A percentile compares a stretch with the other conserved stretches of the same genome.
Conservation (phyloP, 2,113 vertebrate species). For the Forbesichthys papilliferus region DNA sequence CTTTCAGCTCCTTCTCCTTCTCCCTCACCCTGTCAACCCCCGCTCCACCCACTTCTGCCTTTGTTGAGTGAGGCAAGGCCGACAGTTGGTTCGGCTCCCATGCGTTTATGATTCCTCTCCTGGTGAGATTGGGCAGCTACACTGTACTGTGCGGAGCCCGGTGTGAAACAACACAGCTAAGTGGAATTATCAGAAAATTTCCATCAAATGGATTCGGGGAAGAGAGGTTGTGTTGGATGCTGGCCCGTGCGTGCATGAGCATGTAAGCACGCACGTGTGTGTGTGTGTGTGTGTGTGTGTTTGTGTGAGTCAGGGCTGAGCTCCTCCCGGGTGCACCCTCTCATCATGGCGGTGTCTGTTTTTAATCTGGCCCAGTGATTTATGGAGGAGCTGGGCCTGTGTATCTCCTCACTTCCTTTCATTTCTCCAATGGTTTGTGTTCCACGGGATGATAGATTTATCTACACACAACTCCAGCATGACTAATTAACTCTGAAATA, state of each 20-base stretch:
- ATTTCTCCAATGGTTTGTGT: conserved; percentile 99
- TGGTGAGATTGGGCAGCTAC: conserved; percentile 20
- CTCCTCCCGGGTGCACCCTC: conserved; percentile 59
- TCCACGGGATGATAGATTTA: conserved; percentile 97
- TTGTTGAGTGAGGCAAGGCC: conserved; percentile 29
- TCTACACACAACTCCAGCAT: conserved; percentile 97
- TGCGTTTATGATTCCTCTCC: conserved; percentile 10
- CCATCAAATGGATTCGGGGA: background rate
- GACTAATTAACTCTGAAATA: conserved; percentile 99
- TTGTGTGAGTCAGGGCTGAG: conserved; percentile 56
- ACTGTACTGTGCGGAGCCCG: background rate
- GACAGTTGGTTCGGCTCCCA: conserved; percentile 19
- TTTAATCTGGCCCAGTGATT: conserved; percentile 97
- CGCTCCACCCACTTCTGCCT: conserved; percentile 49
- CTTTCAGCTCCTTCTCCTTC: conserved; percentile 31
- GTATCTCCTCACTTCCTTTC: conserved; percentile 92
- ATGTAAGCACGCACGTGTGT: background rate
- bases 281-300: conserved; percentile 51
- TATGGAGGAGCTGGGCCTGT: conserved; percentile 87
- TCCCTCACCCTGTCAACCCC: conserved; percentile 17
- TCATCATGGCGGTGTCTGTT: conserved; percentile 90
- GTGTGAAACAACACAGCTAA: background rate
- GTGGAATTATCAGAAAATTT: background rate
- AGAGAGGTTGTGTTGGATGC: background rate
- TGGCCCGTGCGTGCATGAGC: conserved; percentile 15